phyloP scores from a whole-genome alignment of 64 coral and sea anemone genomes.

The Montipora efflorescens region DNA sequence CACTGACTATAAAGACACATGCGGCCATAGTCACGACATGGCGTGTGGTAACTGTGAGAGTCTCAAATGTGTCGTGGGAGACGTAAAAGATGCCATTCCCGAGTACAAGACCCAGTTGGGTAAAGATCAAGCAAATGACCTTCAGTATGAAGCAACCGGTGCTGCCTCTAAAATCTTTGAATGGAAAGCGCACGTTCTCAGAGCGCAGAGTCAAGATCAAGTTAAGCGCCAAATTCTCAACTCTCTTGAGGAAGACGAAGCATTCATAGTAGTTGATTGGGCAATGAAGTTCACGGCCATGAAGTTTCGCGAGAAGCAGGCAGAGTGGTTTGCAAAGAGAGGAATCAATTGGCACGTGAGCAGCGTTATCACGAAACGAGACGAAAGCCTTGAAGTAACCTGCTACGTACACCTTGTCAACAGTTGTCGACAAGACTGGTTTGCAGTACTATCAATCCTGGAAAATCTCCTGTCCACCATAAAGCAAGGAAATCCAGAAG shows the following conservation, averaged over 20 bases:
- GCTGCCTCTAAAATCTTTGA: slow-evolving; percentile 17
- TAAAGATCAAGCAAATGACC: slow-evolving; percentile 7
- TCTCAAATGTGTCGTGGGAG: too few relatives aligned
- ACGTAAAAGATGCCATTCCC: too few relatives aligned
- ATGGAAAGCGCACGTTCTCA: slow-evolving; percentile 16
- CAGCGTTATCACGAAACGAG: slow-evolving; percentile 19
- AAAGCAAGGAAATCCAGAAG: background rate
- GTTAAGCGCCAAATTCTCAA: slow-evolving; percentile 17
- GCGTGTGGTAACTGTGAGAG: too few relatives aligned
- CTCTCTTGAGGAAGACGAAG: background rate
- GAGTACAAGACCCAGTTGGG: background rate
- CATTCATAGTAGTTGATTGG: slow-evolving; percentile 43
- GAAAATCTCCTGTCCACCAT: background rate
- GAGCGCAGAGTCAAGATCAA: slow-evolving; percentile 49
- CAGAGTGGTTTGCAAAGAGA: slow-evolving; percentile 37
- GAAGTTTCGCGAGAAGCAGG: slow-evolving; percentile 29
- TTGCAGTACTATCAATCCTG: background rate
- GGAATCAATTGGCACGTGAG: slow-evolving; percentile 48
- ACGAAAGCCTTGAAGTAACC: slow-evolving; percentile 9
- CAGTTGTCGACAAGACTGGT: background rate
- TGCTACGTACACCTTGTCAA: slow-evolving; percentile 13
- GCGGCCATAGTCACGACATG: slow-evolving; percentile 22
- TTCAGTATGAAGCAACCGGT: slow-evolving; percentile 25
- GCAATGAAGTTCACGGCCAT: slow-evolving; percentile 51
- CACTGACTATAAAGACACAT: slow-evolving; percentile 9